These are phyloP conservation scores for Microcebus tavaratra DNA, from an alignment of 2,113 vertebrate species.

Conservation along the genomic window DNA sequence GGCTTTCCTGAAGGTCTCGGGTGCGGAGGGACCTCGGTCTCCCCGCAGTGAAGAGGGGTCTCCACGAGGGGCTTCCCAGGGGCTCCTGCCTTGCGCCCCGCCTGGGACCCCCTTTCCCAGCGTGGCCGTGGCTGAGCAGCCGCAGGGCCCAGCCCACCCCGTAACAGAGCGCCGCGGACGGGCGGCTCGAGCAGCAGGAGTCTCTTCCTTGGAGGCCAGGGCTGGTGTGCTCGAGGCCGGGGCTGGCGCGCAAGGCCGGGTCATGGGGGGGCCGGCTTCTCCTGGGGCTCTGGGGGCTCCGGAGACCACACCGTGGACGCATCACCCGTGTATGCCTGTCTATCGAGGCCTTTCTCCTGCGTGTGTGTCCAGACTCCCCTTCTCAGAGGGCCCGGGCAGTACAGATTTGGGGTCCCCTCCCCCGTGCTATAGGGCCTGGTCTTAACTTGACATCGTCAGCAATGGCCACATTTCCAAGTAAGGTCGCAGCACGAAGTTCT, in stretches of 20 bases:
- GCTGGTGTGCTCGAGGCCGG: too few species aligned
- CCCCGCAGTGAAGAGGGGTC: neutral
- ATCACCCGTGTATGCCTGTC: neutral
- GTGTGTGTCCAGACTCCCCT: neutral
- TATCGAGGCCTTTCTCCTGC: neutral
- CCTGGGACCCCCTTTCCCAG: neutral
- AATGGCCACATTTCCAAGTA: neutral
- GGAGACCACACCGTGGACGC: rapidly evolving
- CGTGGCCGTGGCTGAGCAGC: neutral
- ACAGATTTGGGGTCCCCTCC: too few species aligned
- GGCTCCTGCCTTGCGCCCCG: conserved; percentile 29
- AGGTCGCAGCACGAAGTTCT: neutral
- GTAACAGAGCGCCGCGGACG: too few species aligned
- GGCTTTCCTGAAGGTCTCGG: neutral
- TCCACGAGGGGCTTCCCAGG: neutral
- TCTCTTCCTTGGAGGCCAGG: too few species aligned
- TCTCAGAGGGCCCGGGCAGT: rapidly evolving
- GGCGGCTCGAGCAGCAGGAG: neutral
- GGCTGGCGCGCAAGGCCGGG: neutral
- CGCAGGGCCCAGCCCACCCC: neutral
- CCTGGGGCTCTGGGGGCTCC: rapidly evolving
- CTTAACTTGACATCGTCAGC: rapidly evolving
- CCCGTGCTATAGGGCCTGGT: neutral
- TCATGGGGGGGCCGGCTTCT: rapidly evolving
- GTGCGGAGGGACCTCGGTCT: conserved; percentile 9